Conservation (phyloP, 2,797 vertebrate species). For the Amblyopsis hoosieri region DNA sequence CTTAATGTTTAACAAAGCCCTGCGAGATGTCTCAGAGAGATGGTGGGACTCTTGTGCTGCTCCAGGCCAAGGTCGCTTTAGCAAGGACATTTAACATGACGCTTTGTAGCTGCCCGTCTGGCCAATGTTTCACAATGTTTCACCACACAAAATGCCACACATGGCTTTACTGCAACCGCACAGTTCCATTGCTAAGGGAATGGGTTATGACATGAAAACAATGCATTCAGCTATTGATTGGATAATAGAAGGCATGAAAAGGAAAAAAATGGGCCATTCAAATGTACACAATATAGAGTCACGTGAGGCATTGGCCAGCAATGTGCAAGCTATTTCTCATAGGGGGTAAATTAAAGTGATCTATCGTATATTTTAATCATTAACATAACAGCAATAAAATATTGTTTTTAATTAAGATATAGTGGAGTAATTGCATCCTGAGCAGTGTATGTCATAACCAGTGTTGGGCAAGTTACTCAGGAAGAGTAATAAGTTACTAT, state of each 20-base stretch:
- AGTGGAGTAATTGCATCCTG: no score
- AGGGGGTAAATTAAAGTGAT: slow-evolving; percentile 14
- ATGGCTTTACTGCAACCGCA: not conserved
- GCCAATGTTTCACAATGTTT: slow-evolving; percentile 56
- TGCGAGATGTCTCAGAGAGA: slow-evolving; percentile 40
- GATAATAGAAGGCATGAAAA: no score
- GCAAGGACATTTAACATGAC: slow-evolving; percentile 42
- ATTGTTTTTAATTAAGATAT: no score
- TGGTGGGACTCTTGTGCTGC: slow-evolving; percentile 24
- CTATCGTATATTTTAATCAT: slow-evolving; percentile 2
- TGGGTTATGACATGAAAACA: slow-evolving; percentile 2
- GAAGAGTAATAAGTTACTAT: no score
- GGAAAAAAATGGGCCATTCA: no score
- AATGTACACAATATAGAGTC: not conserved
- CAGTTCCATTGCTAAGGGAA: slow-evolving; percentile 26
- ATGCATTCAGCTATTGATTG: no score
- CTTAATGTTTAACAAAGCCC: slow-evolving; percentile 63
- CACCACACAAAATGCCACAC: slow-evolving; percentile 17
- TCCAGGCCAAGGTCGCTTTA: slow-evolving; percentile 31
- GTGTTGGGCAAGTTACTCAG: no score
- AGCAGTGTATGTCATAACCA: no score
- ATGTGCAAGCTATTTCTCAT: slow-evolving; percentile 33
- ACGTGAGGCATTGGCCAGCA: slow-evolving; percentile 25
- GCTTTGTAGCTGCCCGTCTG: slow-evolving; percentile 36
- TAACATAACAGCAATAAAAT: no score